Evolutionary conservation across 2,113 vertebrate species (phyloP).

Genomic region (Cinclus cinclus): DNA sequence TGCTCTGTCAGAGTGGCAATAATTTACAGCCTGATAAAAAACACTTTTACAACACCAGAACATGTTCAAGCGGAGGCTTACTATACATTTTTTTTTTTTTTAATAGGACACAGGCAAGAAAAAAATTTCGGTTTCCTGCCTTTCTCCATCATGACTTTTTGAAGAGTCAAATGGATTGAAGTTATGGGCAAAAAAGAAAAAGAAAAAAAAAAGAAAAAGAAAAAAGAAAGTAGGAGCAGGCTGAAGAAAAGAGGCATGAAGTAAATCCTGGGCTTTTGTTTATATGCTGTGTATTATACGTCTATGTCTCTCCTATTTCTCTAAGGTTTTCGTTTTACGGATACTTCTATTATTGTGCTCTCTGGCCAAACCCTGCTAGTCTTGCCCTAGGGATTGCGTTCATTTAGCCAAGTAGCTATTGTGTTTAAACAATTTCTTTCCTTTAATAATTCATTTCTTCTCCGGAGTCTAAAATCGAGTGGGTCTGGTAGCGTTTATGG

Average conservation of each 20-base stretch:
- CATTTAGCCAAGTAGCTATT: slow-evolving; percentile 1
- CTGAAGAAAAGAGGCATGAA: neutral
- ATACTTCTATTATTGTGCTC: neutral
- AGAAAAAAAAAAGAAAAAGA: too few species aligned
- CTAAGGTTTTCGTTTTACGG: neutral
- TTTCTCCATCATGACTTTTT: neutral
- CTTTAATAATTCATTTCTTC: slow-evolving; percentile 8
- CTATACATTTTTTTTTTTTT: neutral
- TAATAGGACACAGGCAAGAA: neutral
- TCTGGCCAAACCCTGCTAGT: neutral
- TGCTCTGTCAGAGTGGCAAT: slow-evolving; percentile 61
- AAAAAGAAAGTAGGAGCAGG: neutral
- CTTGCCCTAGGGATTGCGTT: neutral
- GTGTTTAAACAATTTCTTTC: slow-evolving; percentile 43
- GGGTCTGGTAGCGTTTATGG: slow-evolving; percentile 28
- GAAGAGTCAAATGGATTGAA: neutral
- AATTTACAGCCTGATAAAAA: slow-evolving; percentile 74
- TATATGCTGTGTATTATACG: neutral
- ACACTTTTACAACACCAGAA: slow-evolving; percentile 60
- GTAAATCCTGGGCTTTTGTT: neutral
- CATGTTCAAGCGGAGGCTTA: slow-evolving; percentile 59
- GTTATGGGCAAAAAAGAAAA: neutral
- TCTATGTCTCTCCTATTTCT: neutral
- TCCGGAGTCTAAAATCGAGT: neutral
- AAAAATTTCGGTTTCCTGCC: neutral